Conservation (phyloP, 2,888 invertebrate species). For the Suillia variegata region DNA sequence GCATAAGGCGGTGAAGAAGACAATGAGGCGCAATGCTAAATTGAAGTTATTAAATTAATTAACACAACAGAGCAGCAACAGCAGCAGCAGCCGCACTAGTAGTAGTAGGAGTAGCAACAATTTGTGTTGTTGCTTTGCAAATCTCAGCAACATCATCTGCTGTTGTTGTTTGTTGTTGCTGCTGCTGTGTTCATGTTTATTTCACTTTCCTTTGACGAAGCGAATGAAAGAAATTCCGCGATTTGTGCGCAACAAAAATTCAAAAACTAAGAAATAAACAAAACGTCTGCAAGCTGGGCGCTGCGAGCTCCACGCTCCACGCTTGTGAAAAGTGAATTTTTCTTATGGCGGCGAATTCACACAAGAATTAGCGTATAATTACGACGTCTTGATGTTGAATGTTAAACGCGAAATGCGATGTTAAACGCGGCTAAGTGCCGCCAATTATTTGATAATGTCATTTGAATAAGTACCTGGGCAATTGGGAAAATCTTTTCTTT, state of each 20-base stretch:
- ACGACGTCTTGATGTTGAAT: constrained; percentile 14
- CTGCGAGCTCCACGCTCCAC: neutral
- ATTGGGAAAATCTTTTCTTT: too few species aligned
- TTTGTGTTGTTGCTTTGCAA: neutral
- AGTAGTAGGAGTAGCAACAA: neutral
- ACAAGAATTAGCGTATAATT: constrained; percentile 21
- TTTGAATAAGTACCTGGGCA: neutral
- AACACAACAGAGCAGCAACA: neutral
- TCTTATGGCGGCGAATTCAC: constrained; percentile 3
- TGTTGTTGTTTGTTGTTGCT: too few species aligned
- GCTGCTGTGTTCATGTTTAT: neutral
- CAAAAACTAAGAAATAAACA: neutral
- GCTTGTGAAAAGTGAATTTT: neutral
- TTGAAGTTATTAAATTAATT: constrained; percentile 14
- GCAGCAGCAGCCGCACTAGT: constrained; percentile 5
- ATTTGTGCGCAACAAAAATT: neutral
- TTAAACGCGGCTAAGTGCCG: constrained; percentile 15
- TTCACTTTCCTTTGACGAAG: neutral
- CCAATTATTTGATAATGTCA: constrained; percentile 1
- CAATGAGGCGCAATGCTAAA: constrained; percentile 18
- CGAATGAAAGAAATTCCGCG: neutral
- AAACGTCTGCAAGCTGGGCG: neutral
- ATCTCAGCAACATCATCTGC: neutral
- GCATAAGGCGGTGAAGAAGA: too few species aligned
- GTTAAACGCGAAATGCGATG: constrained; percentile 15